phyloP scores from a whole-genome alignment of 2,797 vertebrate genomes.

The Luscinia luscinia region DNA sequence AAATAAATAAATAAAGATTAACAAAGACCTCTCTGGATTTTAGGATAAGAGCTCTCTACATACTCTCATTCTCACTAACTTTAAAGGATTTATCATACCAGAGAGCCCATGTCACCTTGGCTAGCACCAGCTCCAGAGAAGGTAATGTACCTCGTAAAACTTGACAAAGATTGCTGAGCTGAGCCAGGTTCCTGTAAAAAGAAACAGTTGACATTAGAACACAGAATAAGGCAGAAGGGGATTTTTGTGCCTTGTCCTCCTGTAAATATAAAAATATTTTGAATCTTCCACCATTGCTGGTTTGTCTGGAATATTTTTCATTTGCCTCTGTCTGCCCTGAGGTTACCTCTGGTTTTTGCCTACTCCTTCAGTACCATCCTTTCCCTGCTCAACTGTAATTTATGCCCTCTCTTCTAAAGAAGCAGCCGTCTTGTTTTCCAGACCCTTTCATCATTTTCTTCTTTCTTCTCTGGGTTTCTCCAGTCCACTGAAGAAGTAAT shows the following conservation, averaged over 20 bases:
- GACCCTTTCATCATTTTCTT: neutral
- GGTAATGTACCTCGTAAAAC: fast-evolving
- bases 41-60: neutral
- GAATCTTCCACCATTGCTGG: neutral
- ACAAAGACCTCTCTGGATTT: neutral
- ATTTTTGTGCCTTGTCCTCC: neutral
- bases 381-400: neutral
- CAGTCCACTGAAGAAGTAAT: neutral
- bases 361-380: neutral
- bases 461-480: neutral
- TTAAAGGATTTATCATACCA: neutral
- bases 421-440: neutral
- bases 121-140: neutral
- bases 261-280: neutral
- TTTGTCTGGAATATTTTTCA: neutral
- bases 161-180: neutral
- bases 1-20: neutral
- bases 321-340: neutral
- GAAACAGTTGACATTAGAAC: neutral
- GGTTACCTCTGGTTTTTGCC: neutral
- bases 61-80: neutral
- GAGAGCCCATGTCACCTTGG: neutral
- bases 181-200: neutral
- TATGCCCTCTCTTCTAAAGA: neutral
- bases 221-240: neutral